Base-by-base conservation (phyloP, 2,888 invertebrate genomes). In the Pteria penguin region DNA sequence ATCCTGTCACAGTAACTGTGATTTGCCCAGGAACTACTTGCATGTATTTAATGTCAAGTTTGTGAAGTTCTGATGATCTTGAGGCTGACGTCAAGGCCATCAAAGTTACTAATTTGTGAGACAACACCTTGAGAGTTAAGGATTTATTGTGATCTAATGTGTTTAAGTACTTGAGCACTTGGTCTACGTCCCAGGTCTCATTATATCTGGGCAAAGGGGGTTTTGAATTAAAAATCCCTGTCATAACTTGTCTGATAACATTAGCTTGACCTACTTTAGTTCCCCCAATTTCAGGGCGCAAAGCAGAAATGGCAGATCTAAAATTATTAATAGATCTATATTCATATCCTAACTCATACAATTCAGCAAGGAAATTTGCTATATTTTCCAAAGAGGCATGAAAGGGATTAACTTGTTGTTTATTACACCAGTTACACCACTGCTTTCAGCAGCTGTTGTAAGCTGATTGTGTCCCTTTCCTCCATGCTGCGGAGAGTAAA, bases 391-490 rank as follows among this genome's bases (percentile, higher is more conserved):
- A n/a, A n/a, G n/a, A n/a, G n/a, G n/a, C n/a, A n/a, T n/a, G n/a
- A n/a, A n/a, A n/a, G n/a, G n/a, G n/a, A n/a, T n/a, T n/a, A n/a
- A n/a, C n/a, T n/a, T n/a, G n/a, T n/a, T n/a, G n/a, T n/a, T n/a
- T n/a, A n/a, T n/a, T n/a, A n/a, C n/a, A n/a, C n/a, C n/a, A n/a
- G n/a, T n/a, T n/a, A n/a, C n/a, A n/a, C n/a, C n/a, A n/a, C n/a
- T n/a, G n/a, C n/a, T n/a, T n/a, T n/a, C n/a, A n/a, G n/a, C n/a
- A n/a, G n/a, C n/a, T n/a, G n/a, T n/a, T n/a, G n/a, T n/a, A n/a
- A n/a, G n/a, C 61, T 61, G 14, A 32, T 32, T 31, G 61, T 32
- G 61, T 61, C 22, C 61, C 31, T 31, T 61, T 29, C 32, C 61
- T 2, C 31, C 61, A 61, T 8, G 31, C 32, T 27, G 61, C 61